phyloP scores from a whole-genome alignment of 2,113 vertebrate genomes.

The Poecilia latipinna region DNA sequence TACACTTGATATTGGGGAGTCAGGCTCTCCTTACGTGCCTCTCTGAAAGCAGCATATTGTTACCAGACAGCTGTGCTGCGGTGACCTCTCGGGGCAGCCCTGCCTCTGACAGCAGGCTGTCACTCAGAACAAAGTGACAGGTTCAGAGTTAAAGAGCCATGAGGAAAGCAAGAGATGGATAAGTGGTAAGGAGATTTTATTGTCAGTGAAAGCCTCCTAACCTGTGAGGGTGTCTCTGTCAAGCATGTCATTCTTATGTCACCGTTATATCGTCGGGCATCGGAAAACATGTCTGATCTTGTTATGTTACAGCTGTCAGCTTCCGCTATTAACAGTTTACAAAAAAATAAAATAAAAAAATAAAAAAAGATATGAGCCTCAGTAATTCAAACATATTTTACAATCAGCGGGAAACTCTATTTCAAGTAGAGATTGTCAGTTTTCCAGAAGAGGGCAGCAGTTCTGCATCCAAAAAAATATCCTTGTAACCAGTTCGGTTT shows the following conservation, averaged over 20 bases:
- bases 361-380: neutral
- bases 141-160: slow-evolving; percentile 23
- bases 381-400: slow-evolving; percentile 1
- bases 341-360: neutral
- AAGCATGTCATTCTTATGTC: slow-evolving; percentile 2
- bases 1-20: slow-evolving; percentile 37
- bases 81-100: slow-evolving; percentile 17
- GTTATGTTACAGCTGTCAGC: neutral
- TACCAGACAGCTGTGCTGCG: slow-evolving; percentile 8
- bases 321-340: neutral
- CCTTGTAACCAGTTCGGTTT: neutral
- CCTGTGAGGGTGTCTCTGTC: slow-evolving; percentile 12
- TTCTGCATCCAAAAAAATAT: slow-evolving; percentile 51
- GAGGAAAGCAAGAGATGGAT: slow-evolving; percentile 12
- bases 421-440: neutral
- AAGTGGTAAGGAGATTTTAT: neutral
- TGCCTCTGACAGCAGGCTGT: slow-evolving; percentile 40
- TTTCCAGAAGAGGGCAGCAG: slow-evolving; percentile 76
- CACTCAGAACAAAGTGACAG: slow-evolving; percentile 41
- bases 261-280: slow-evolving; percentile 13
- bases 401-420: neutral
- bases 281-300: neutral
- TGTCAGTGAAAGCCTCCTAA: slow-evolving; percentile 16
- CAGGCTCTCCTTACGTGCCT: slow-evolving; percentile 30
- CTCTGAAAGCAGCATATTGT: slow-evolving; percentile 16